These are phyloP conservation scores for Perizoma flavofasciatum DNA, from an alignment of 2,888 invertebrate genomes.

Conservation along the genomic window DNA sequence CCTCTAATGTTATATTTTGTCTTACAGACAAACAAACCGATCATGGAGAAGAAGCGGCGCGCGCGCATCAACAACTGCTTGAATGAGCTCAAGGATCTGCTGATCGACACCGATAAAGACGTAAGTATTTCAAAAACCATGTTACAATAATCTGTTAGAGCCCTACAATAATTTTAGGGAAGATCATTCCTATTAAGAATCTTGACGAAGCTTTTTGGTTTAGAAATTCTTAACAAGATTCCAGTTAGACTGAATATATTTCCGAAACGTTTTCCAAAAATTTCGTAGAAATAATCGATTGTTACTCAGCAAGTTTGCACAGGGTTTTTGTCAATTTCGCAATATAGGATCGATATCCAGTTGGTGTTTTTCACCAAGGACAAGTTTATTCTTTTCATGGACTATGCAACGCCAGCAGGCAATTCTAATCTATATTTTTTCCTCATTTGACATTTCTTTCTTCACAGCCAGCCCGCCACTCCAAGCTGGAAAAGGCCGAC, in stretches of 20 bases:
- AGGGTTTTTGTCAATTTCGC: slow-evolving; percentile 8
- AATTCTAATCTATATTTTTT: too few species aligned
- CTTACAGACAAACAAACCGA: slow-evolving; percentile 93
- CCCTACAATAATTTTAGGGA: too few species aligned
- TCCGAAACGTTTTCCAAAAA: too few species aligned
- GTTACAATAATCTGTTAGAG: neutral
- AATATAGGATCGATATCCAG: too few species aligned
- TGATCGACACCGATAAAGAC: slow-evolving; percentile 94
- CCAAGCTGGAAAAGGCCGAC: slow-evolving; percentile 97
- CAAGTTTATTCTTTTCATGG: too few species aligned
- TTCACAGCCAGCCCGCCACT: slow-evolving; percentile 94
- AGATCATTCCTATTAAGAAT: too few species aligned
- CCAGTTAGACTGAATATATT: slow-evolving; percentile 24
- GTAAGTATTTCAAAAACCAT: slow-evolving; percentile 83
- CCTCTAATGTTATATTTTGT: slow-evolving; percentile 11
- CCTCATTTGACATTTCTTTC: slow-evolving; percentile 40
- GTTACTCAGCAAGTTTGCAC: neutral
- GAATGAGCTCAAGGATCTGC: slow-evolving; percentile 93
- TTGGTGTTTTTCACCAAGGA: too few species aligned
- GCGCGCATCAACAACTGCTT: slow-evolving; percentile 95
- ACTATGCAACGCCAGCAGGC: too few species aligned
- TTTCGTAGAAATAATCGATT: too few species aligned
- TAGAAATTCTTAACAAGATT: slow-evolving; percentile 29
- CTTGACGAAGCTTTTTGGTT: too few species aligned
- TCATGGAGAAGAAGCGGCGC: slow-evolving; percentile 95